Base-by-base conservation (phyloP, 2,888 invertebrate species). In the Pammene fasciana region DNA sequence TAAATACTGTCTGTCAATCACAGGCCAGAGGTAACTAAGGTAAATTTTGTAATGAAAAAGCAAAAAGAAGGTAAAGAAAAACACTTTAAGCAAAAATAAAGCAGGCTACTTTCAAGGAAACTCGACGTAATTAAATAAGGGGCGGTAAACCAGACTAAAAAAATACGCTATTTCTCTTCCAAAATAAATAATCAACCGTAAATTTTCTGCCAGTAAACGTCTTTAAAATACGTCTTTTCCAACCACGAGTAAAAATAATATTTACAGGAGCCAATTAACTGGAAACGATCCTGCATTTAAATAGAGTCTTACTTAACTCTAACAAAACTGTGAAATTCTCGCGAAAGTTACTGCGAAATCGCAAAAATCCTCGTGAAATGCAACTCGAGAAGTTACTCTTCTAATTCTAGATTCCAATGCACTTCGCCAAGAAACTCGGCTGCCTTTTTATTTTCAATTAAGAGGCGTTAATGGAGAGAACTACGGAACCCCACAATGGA, bases 401-500 rank as follows among this genome's bases (percentile, higher is more conserved):
- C 68, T 65, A 65, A 70, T 68, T 68, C 64, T 56, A n/a, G 50
- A 68, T 65, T 65, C 41, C 65, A 70, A 34, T 70, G 68, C 59
- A 46, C 67, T 54, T 36, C 50, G 62, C 64, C 65, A 60, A 65
- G 68, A 60, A 70, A 65, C 52, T 70, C 65, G 50, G 45, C 46
- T 38, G 61, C 46, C 68, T 70, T 70, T 70, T 70, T 70, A 70
- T 70, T 70, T 73, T 72, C 68, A 72, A 75, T 75, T 75, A 72
- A 83, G 78, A 72, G 78, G 79, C 80, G 76, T 78, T 82, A 84
- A 85, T 85, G 82, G 79, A 80, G 82, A 82, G 65, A 83, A 81
- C 79, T 80, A 82, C 76, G 78, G 78, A 76, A 76, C 75, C 73
- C 73, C 77, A 86, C 85, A 86, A 86, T 83, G 79, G 77, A 64